Percentiles rank a stretch among this genome's conserved stretches.
These are phyloP conservation scores for Rhynchophorus ferrugineus DNA, from an alignment of 1,140 invertebrate species.

Conservation along the genomic window DNA sequence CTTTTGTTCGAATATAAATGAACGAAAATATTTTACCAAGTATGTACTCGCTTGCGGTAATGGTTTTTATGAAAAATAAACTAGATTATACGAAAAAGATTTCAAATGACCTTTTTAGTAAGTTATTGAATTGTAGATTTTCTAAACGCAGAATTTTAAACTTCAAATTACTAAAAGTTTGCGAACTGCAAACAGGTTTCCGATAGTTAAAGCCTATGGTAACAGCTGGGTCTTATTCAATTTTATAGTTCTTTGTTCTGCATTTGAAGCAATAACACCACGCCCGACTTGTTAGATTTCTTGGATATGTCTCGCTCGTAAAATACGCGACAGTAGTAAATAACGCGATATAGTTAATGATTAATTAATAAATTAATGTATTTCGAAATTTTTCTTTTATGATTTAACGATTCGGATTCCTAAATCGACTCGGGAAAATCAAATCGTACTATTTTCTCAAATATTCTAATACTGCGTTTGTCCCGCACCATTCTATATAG, in stretches of 20 bases:
- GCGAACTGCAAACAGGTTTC: constrained; percentile 23
- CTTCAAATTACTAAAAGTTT: constrained; percentile 22
- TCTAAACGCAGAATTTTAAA: constrained; percentile 17
- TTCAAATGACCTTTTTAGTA: not conserved
- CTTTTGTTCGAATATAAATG: too few species aligned
- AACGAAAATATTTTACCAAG: too few species aligned
- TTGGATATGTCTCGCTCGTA: not conserved
- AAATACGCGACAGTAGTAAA: too few species aligned
- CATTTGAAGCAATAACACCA: constrained; percentile 18
- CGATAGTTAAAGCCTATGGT: constrained; percentile 24
- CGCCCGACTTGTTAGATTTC: constrained; percentile 11
- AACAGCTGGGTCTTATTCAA: constrained; percentile 28
- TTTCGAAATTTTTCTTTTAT: too few species aligned
- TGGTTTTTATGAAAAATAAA: not conserved
- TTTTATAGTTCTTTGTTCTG: constrained; percentile 26
- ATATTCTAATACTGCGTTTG: too few species aligned
- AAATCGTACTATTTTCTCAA: too few species aligned
- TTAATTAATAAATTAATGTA: too few species aligned
- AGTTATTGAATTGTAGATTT: constrained; percentile 14
- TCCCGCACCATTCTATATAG: too few species aligned
- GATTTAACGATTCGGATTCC: too few species aligned
- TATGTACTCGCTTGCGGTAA: too few species aligned
- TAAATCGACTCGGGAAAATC: too few species aligned
- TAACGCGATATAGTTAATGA: too few species aligned
- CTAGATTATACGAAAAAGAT: not conserved